Conservation (phyloP, 2,797 vertebrate species). For the Lates japonicus region DNA sequence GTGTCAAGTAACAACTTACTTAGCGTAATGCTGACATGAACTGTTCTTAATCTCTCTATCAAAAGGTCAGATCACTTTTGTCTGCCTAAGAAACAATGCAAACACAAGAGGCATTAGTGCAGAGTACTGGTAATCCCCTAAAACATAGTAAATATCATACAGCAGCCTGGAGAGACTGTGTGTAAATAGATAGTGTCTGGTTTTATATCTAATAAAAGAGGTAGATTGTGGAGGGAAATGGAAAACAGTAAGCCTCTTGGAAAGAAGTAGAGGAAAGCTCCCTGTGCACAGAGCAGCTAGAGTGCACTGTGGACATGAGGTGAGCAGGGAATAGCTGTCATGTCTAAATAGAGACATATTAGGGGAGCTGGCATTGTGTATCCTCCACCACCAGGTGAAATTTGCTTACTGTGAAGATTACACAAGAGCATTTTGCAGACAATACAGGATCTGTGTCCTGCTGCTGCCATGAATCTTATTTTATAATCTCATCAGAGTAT, state of each 20-base stretch:
- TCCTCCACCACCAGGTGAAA: constrained; percentile 53
- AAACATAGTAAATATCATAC: neutral
- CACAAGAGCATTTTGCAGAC: constrained; percentile 60
- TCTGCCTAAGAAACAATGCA: constrained; percentile 31
- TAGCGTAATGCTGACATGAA: constrained; percentile 53
- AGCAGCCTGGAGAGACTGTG: neutral
- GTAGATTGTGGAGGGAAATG: neutral
- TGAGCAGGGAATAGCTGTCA: constrained; percentile 74
- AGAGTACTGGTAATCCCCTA: neutral
- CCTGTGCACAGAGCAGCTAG: constrained; percentile 36
- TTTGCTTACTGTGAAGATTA: constrained; percentile 70
- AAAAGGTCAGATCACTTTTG: constrained; percentile 36
- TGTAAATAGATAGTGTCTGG: neutral
- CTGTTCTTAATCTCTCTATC: constrained; percentile 40
- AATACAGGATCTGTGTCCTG: constrained; percentile 60
- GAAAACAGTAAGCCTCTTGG: neutral
- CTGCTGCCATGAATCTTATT: constrained; percentile 50
- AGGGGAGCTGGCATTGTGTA: constrained; percentile 37
- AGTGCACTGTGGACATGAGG: constrained; percentile 51
- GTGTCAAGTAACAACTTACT: constrained; percentile 63
- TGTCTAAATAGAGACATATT: constrained; percentile 73
- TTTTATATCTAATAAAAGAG: neutral
- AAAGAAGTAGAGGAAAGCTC: neutral
- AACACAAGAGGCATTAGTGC: neutral
- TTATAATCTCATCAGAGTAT: constrained; percentile 43